Base-by-base conservation (phyloP, 2,113 vertebrate genomes). In the Myiozetetes cayanensis region DNA sequence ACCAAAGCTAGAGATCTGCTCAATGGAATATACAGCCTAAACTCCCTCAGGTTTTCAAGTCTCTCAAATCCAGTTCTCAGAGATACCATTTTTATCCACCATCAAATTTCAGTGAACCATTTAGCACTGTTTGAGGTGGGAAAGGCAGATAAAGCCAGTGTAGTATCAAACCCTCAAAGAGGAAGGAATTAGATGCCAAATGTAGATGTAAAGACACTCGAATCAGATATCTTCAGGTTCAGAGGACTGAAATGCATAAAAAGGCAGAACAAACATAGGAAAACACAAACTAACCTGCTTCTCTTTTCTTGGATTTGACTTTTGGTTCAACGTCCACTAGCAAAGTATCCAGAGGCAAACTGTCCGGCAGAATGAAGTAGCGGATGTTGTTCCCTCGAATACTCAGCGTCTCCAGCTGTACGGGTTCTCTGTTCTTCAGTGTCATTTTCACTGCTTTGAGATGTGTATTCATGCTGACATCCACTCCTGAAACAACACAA, bases 381-480 rank as follows among this genome's bases (percentile, higher is more conserved):
- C 99, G 99, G 94, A 99, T 99, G 82, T 99, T 99, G 97, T 99
- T 99, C 88, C 99, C 99, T 44, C 99, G 98, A 96, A 99, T 99
- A 71, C 99, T 99, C 85, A 99, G 98, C 0, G 99, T 99, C 95
- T 99, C 99, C 94, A 99, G 97, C 97, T 99, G 99, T 23, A 99
- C 99, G 2, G 99, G 99, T 68, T 99, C 99, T 94, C 99, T 98
- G 98, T 99, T 99, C 97, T 99, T 99, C 95, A 99, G 98, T 1
- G 99, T 99, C 99, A 99, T 99, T 94, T 99, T 99, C 95, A 99
- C 99, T 4, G 99, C 99, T 96, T 99, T 99, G 93, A 99, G 98
- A 95, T 99, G 99, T 0, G 99, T 99, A 84, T 99, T 99, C 99
- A 99, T 99, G 70, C 99, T 99, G 85, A 99, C 99, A 83, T 99